Percentiles rank a stretch among this genome's conserved stretches.
phyloP scores from a whole-genome alignment of 2,113 vertebrate genomes.

The Seriola quinqueradiata region DNA sequence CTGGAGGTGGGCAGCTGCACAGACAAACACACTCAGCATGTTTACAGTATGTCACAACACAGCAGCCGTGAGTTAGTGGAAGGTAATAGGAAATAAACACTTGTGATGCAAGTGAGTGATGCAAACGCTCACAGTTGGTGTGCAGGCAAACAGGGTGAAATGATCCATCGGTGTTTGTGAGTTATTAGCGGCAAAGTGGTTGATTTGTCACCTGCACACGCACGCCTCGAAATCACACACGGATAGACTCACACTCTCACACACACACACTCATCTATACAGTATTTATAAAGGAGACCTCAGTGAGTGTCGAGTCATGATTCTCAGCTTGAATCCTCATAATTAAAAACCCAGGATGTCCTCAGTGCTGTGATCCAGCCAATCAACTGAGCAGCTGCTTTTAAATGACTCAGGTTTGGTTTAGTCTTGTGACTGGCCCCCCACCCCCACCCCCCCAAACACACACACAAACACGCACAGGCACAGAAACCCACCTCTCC shows the following conservation, averaged over 20 bases:
- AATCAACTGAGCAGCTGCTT: slow-evolving; percentile 50
- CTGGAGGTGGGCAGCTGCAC: slow-evolving; percentile 89
- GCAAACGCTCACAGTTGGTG: background rate
- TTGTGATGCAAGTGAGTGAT: slow-evolving; percentile 18
- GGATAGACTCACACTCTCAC: background rate
- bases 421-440: background rate
- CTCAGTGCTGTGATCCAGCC: background rate
- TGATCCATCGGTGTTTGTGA: slow-evolving; percentile 15
- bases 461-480: background rate
- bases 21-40: background rate
- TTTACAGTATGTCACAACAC: background rate
- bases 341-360: slow-evolving; percentile 3
- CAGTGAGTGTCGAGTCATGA: slow-evolving; percentile 6
- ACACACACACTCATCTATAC: background rate
- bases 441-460: background rate
- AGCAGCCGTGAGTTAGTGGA: background rate
- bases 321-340: slow-evolving; percentile 22
- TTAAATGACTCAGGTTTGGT: slow-evolving; percentile 51
- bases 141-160: background rate
- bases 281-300: slow-evolving; percentile 2
- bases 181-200: slow-evolving; percentile 10
- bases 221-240: background rate
- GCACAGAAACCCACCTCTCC: background rate
- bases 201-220: background rate
- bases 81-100: background rate